Conservation (phyloP, 2,113 vertebrate genomes). For the Columbina picui region DNA sequence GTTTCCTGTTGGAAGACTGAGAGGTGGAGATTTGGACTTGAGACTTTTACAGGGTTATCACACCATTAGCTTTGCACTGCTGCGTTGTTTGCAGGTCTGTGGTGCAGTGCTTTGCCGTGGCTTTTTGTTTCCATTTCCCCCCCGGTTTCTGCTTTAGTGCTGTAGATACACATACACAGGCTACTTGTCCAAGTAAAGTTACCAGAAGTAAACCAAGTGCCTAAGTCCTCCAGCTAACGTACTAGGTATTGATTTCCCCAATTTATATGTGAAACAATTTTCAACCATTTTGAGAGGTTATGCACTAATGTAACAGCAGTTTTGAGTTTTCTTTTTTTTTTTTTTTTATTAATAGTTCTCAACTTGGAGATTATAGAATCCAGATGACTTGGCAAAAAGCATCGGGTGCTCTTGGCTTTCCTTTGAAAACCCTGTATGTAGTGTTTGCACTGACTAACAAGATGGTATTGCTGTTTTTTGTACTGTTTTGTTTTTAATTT, state of each 20-base stretch:
- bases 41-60: constrained; percentile 81
- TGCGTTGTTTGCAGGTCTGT: constrained; percentile 74
- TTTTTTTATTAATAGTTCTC: constrained; percentile 64
- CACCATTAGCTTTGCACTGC: constrained; percentile 75
- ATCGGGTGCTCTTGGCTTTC: constrained; percentile 82
- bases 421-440: constrained; percentile 81
- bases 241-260: constrained; percentile 75
- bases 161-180: constrained; percentile 70
- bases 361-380: constrained; percentile 75
- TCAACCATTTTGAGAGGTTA: constrained; percentile 70
- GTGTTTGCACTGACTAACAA: constrained; percentile 84
- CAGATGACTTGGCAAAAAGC: constrained; percentile 81
- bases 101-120: constrained; percentile 79
- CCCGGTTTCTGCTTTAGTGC: constrained; percentile 67
- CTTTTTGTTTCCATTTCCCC: constrained; percentile 50
- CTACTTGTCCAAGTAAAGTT: constrained; percentile 77
- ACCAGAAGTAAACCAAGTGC: constrained; percentile 79
- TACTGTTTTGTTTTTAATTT: constrained; percentile 76
- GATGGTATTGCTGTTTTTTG: constrained; percentile 78
- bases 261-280: constrained; percentile 66
- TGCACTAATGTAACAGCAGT: constrained; percentile 71
- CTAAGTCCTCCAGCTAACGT: constrained; percentile 79
- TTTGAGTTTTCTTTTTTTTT: not conserved
- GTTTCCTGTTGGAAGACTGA: constrained; percentile 71
- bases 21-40: constrained; percentile 73